Evolutionary conservation across 2,113 vertebrate species (phyloP).

Genomic region (Pangasianodon gigas): DNA sequence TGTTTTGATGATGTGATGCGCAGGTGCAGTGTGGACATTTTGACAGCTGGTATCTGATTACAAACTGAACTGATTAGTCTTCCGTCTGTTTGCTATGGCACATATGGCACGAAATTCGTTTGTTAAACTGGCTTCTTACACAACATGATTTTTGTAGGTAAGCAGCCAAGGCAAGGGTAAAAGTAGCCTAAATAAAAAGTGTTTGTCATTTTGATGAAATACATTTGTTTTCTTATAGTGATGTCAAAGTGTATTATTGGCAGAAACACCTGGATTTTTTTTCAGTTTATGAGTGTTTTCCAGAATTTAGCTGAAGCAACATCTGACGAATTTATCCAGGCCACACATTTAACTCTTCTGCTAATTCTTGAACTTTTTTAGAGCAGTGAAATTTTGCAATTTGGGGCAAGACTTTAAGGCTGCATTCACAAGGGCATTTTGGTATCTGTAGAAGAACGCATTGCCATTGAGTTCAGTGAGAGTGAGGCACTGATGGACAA

Average conservation of each 20-base stretch:
- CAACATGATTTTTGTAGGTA: not conserved
- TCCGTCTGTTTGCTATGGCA: not conserved
- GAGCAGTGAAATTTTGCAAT: not conserved
- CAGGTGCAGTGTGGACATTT: not conserved
- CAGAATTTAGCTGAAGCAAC: not conserved
- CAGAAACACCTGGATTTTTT: not conserved
- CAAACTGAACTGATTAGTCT: not conserved
- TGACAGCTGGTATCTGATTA: not conserved
- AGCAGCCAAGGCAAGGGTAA: not conserved
- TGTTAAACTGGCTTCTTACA: not conserved
- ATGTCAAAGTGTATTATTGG: not conserved
- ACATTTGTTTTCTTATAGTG: not conserved
- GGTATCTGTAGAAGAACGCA: not conserved
- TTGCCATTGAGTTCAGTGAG: not conserved
- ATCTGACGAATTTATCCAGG: not conserved
- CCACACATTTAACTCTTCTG: not conserved
- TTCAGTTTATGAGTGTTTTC: not conserved
- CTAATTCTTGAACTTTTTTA: not conserved
- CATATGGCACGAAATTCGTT: not conserved
- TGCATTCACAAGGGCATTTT: not conserved
- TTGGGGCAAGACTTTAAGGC: not conserved
- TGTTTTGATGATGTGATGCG: not conserved
- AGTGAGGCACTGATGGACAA: not conserved
- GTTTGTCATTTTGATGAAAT: not conserved
- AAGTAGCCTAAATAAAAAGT: not conserved